These are phyloP conservation scores for Anoncus sp. DNA, from an alignment of 2,888 invertebrate genomes.

Conservation along the genomic window DNA sequence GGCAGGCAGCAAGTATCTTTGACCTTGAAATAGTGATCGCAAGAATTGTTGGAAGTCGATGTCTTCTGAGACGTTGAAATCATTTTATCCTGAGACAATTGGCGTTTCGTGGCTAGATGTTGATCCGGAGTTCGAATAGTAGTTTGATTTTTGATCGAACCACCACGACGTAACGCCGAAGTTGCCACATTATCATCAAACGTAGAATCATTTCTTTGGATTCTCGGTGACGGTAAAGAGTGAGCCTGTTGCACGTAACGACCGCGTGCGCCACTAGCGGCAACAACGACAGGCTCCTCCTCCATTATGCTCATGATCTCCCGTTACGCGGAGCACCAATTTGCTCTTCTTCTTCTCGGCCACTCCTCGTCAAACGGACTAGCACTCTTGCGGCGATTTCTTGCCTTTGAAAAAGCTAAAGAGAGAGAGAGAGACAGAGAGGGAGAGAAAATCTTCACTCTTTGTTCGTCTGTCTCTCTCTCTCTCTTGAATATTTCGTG, in stretches of 20 bases:
- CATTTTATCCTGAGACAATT: constrained; percentile 82
- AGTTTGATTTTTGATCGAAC: constrained; percentile 73
- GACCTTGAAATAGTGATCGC: constrained; percentile 60
- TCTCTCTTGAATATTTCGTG: constrained; percentile 30
- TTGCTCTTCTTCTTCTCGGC: constrained; percentile 86
- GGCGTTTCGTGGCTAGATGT: too few species aligned
- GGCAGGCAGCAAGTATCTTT: background rate
- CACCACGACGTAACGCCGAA: constrained; percentile 17
- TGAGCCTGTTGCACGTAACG: constrained; percentile 56
- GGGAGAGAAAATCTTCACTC: too few species aligned
- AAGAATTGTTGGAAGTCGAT: constrained; percentile 26
- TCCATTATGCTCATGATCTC: constrained; percentile 84
- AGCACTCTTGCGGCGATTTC: constrained; percentile 83
- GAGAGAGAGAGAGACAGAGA: constrained; percentile 16
- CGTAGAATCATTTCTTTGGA: constrained; percentile 66
- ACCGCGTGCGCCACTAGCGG: constrained; percentile 67
- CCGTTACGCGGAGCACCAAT: constrained; percentile 85
- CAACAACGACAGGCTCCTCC: constrained; percentile 76
- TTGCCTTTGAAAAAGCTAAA: constrained; percentile 28
- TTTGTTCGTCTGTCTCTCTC: constrained; percentile 37
- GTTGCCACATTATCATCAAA: constrained; percentile 30
- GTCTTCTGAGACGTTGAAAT: constrained; percentile 9
- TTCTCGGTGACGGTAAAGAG: constrained; percentile 55
- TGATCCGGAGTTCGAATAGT: too few species aligned
- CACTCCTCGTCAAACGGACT: constrained; percentile 84